A percentile compares a stretch with the other conserved stretches of the same genome.
These are phyloP conservation scores for Smittia aterrima DNA, from an alignment of 2,888 invertebrate genomes.

Conservation along the genomic window DNA sequence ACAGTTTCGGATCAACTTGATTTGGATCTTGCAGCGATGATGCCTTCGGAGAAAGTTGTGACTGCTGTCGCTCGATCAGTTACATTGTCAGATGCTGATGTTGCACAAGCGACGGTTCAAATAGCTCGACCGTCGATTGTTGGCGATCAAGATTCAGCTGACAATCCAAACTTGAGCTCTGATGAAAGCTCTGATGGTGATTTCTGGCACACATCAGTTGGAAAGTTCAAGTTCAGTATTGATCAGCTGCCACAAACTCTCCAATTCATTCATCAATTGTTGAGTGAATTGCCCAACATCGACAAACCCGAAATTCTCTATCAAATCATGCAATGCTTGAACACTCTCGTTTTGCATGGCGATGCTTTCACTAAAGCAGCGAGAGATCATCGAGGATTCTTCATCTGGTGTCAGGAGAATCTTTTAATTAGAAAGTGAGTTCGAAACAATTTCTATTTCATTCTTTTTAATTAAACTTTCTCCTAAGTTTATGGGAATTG, in stretches of 20 bases:
- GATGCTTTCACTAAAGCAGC: conserved; percentile 86
- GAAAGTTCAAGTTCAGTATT: conserved; percentile 86
- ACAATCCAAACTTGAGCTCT: conserved; percentile 67
- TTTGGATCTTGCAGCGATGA: conserved; percentile 81
- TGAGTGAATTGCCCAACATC: conserved; percentile 78
- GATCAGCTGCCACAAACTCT: conserved; percentile 88
- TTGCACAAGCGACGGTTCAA: conserved; percentile 72
- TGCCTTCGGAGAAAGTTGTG: conserved; percentile 73
- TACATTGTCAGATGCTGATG: conserved; percentile 85
- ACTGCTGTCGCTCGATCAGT: conserved; percentile 82
- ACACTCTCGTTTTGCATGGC: conserved; percentile 86
- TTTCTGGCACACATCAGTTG: conserved; percentile 91
- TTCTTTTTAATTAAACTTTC: neutral
- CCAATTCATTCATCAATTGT: conserved; percentile 87
- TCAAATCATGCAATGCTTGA: conserved; percentile 86
- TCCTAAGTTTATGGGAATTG: conserved; percentile 81
- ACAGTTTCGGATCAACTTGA: conserved; percentile 89
- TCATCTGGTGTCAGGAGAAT: conserved; percentile 96
- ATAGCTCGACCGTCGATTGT: conserved; percentile 74
- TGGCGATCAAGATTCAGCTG: conserved; percentile 55
- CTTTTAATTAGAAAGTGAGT: conserved; percentile 85
- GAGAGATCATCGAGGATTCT: conserved; percentile 85
- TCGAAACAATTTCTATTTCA: neutral
- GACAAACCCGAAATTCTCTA: conserved; percentile 83
- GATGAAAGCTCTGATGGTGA: conserved; percentile 67